Base-by-base conservation (phyloP, 2,797 vertebrate genomes). In the Clarias platycephalus region DNA sequence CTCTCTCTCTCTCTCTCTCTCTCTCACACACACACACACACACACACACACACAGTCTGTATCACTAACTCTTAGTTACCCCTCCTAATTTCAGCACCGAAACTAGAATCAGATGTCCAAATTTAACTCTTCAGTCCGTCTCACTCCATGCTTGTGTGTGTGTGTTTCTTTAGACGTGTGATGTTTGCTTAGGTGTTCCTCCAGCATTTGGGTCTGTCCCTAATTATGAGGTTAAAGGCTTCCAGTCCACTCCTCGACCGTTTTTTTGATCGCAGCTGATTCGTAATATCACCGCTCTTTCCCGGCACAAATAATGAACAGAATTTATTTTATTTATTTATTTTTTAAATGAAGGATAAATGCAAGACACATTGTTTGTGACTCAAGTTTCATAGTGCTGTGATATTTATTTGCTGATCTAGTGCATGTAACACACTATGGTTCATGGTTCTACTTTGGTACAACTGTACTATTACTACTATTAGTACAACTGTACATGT, bases 161-260 rank as follows among this genome's bases (percentile, higher is more conserved):
- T 70, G 60, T 49, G 82, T 31, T 55, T 81, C 7, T 79, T 81
- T 67, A 44, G 6, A 53, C 71, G 66, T 62, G 80, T 68, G 80
- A 76, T 88, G 87, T 88, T 90, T 90, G 84, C 81, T 88, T 90
- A 88, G 86, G 87, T 87, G 87, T 74, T 49, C 16, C 71, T 84
- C 85, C 81, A 78, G 74, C 64, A 53, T 83, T 84, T 53, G 49
- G 83, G 74, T 84, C 85, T 90, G 87, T 83, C 87, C 68, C 80
- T 84, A 87, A 88, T 90, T 87, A 84, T 86, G 80, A 87, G 79
- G 70, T 83, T 34, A 72, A 44, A 44, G 81, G 31, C 9, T 64
- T 62, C n/a, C n/a, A 57, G 28, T 31, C 67, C 80, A 79, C 76
- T 82, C 67, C 64, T 81, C 57, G 12, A 24, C 68, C 55, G 24